phyloP scores from a whole-genome alignment of 2,797 vertebrate genomes.

The Florisuga fusca region DNA sequence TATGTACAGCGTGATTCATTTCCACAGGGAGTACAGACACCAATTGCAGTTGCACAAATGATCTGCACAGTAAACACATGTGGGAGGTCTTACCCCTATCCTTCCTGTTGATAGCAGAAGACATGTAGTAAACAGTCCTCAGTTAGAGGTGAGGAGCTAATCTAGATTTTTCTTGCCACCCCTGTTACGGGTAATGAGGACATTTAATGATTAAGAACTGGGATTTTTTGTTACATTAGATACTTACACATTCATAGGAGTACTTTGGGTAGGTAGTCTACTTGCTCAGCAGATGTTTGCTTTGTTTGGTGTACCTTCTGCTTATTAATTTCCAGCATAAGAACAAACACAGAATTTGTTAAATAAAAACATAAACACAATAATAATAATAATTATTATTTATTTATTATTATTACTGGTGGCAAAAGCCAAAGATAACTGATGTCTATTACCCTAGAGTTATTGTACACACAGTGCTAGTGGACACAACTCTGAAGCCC shows the following conservation, averaged over 20 bases:
- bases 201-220: not conserved
- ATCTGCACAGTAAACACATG: not conserved
- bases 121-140: not conserved
- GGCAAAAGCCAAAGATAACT: not conserved
- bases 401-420: not conserved
- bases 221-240: not conserved
- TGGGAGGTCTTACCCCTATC: accelerated
- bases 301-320: not conserved
- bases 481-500: not conserved
- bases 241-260: not conserved
- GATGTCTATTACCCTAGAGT: not conserved
- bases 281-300: not conserved
- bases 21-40: not conserved
- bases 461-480: not conserved
- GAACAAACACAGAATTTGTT: not conserved
- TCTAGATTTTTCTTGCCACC: not conserved
- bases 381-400: not conserved
- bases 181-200: accelerated
- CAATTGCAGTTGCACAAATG: not conserved
- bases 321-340: not conserved
- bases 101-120: accelerated
- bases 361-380: not conserved
- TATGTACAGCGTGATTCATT: not conserved
- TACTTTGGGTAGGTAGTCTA: not conserved
- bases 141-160: not conserved